These are phyloP conservation scores for Piscicola geometra DNA, from an alignment of 2,888 invertebrate genomes.

Conservation along the genomic window DNA sequence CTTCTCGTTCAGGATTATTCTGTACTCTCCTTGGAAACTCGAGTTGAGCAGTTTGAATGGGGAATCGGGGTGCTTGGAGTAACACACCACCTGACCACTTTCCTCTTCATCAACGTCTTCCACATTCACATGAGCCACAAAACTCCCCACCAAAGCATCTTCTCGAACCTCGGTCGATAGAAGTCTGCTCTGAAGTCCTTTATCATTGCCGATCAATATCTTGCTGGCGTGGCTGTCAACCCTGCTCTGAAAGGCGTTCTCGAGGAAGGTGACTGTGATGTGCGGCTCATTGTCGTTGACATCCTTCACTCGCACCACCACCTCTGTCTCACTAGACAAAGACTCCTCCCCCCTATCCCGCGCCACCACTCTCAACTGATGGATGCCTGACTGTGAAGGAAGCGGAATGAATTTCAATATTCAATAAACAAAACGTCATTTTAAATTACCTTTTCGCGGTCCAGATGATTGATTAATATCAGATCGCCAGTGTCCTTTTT, in stretches of 20 bases:
- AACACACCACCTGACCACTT: constrained; percentile 40
- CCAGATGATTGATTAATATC: constrained; percentile 19
- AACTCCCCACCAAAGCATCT: constrained; percentile 36
- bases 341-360: constrained; percentile 40
- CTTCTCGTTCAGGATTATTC: constrained; percentile 33
- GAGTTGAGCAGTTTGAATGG: constrained; percentile 34
- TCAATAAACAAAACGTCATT: constrained; percentile 14
- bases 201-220: neutral
- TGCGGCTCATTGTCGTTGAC: constrained; percentile 42
- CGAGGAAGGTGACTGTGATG: constrained; percentile 41
- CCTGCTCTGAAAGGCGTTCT: constrained; percentile 11
- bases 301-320: constrained; percentile 41
- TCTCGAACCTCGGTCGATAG: constrained; percentile 39
- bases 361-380: constrained; percentile 40
- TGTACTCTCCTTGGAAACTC: constrained; percentile 26
- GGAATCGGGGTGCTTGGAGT: constrained; percentile 22
- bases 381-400: constrained; percentile 5
- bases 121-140: constrained; percentile 40
- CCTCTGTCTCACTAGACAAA: constrained; percentile 39
- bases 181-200: constrained; percentile 12
- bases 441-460: constrained; percentile 27
- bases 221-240: neutral
- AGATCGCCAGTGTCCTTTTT: constrained; percentile 21
- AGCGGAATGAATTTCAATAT: neutral
- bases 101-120: constrained; percentile 39